Base-by-base conservation (phyloP, 2,113 vertebrate species). In the Trogon surrucura region DNA sequence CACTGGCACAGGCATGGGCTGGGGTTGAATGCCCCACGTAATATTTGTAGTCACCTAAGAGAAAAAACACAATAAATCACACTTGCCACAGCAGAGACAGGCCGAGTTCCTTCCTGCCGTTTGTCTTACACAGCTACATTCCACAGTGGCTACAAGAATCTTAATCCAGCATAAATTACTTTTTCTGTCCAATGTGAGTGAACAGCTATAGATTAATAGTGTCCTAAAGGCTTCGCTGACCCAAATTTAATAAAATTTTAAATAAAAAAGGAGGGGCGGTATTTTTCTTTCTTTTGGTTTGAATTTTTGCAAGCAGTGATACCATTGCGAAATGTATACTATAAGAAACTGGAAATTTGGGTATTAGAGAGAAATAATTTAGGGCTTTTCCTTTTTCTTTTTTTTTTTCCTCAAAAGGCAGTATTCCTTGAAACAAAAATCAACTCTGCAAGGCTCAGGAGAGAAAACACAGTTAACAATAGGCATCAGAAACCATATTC, bases 11-110 rank as follows among this genome's bases (percentile, higher is more conserved):
- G 98, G 97, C 94, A 98, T 98, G 38, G 98, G 94, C 7, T 90
- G 51, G 2, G 98, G 98, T 1, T 98, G 98, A 82, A 98, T 98
- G 80, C 99, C 98, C 99, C 99, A 99, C 14, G 98, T 97, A 97
- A 99, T 98, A n/a, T 98, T 98, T 51, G 99, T 98, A 71, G 98
- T 98, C 67, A 99, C 99, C 99, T 99, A 91, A 77, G 1, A 29
- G 54, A 50, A 79, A 94, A 94, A 80, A 30, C 61, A 88, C n/a
- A 87, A 25, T 30, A 60, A 74, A 82, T 77, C 50, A 84, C 44
- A 70, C 20, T 84, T 86, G 48, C 64, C 47, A 56, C 30, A n/a
- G 34, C 41, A 78, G n/a, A 26, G 45, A 70, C n/a, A 61, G 20
- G 21, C n/a, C 2, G 5, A 66, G 45, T 53, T 82, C 67, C 72